These are phyloP conservation scores for Tetragnatha montana DNA, from an alignment of 2,888 invertebrate genomes.

Conservation along the genomic window DNA sequence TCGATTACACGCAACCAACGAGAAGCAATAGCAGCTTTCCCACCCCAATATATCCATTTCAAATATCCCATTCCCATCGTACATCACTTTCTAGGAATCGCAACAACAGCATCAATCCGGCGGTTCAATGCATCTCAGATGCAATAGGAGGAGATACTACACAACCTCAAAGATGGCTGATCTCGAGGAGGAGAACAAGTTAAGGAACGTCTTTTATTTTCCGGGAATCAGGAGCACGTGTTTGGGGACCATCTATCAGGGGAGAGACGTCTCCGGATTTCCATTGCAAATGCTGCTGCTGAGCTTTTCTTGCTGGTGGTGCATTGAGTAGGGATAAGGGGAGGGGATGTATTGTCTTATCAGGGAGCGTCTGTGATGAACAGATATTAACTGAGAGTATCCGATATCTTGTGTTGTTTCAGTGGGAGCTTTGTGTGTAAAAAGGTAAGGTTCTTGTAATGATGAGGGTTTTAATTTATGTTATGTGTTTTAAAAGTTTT, in stretches of 20 bases:
- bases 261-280: conserved; percentile 4
- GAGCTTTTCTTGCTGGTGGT: not conserved
- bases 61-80: too few species aligned
- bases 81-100: too few species aligned
- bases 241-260: conserved; percentile 44
- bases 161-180: not conserved
- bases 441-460: too few species aligned
- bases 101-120: not conserved
- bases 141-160: not conserved
- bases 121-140: not conserved
- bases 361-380: too few species aligned
- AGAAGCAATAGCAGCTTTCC: too few species aligned
- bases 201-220: not conserved
- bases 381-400: too few species aligned
- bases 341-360: not conserved
- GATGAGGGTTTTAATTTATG: too few species aligned
- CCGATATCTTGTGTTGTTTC: too few species aligned
- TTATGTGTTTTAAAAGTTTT: too few species aligned
- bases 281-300: conserved; percentile 27
- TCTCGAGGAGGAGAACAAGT: not conserved
- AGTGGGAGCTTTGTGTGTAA: too few species aligned
- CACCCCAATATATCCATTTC: too few species aligned
- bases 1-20: too few species aligned
- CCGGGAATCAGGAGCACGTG: conserved; percentile 33
- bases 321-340: not conserved